Conservation (phyloP, 2,797 vertebrate species). For the Oreochromis grahami region DNA sequence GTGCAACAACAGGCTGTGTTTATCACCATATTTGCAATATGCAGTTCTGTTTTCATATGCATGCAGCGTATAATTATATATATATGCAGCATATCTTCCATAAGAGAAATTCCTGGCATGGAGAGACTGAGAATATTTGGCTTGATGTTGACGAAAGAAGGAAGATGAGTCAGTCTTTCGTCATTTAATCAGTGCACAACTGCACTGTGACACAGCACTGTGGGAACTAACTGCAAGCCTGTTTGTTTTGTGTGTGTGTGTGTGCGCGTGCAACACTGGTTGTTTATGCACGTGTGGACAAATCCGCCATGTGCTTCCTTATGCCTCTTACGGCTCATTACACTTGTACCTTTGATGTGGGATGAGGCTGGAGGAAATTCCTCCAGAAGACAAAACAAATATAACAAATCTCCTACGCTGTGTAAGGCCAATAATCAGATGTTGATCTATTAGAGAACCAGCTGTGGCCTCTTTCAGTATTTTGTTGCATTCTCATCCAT, state of each 20-base stretch:
- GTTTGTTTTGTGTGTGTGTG: neutral
- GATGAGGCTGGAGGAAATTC: neutral
- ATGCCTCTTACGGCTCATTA: constrained; percentile 15
- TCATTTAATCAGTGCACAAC: constrained; percentile 3
- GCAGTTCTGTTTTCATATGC: neutral
- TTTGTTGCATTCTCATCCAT: constrained; percentile 27
- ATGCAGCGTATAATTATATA: neutral
- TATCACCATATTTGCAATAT: neutral
- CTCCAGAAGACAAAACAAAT: constrained; percentile 14
- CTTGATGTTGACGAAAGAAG: constrained; percentile 3
- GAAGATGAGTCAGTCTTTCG: constrained; percentile 15
- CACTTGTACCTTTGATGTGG: constrained; percentile 1
- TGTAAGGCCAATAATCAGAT: neutral
- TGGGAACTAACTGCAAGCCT: neutral
- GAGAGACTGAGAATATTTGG: neutral
- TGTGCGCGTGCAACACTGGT: neutral
- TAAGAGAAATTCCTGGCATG: neutral
- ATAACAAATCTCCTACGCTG: neutral
- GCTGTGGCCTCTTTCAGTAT: neutral
- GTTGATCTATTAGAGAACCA: neutral
- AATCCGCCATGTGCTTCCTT: neutral
- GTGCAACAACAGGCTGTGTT: neutral
- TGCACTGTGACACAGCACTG: constrained; percentile 31
- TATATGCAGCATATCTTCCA: neutral
- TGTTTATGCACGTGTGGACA: neutral